phyloP scores from a whole-genome alignment of 2,113 vertebrate genomes.

The Campylomormyrus tamandua region DNA sequence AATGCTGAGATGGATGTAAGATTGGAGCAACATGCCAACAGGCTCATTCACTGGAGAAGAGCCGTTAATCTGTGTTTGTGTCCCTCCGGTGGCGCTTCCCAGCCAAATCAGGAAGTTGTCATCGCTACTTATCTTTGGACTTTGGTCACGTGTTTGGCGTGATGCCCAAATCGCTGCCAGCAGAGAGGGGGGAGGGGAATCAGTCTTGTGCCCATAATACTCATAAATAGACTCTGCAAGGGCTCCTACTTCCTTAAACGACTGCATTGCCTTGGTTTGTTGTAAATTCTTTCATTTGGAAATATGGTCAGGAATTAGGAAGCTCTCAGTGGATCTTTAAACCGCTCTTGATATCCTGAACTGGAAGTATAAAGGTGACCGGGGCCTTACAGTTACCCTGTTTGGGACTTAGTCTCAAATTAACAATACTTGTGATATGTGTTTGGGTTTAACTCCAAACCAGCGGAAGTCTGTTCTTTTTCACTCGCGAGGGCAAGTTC shows the following conservation, averaged over 20 bases:
- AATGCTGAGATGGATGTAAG: conserved; percentile 50
- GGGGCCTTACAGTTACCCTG: neutral
- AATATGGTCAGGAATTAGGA: conserved; percentile 6
- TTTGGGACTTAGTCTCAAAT: neutral
- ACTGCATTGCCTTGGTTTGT: neutral
- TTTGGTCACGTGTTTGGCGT: conserved; percentile 32
- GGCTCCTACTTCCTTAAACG: neutral
- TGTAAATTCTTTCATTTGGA: conserved; percentile 3
- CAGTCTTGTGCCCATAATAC: neutral
- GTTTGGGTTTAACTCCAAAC: neutral
- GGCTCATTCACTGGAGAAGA: neutral
- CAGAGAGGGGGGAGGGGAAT: neutral
- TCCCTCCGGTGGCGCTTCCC: conserved; percentile 52
- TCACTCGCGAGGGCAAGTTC: neutral
- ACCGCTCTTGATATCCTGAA: neutral
- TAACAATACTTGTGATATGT: neutral
- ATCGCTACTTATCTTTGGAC: conserved; percentile 51
- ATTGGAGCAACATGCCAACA: conserved; percentile 6
- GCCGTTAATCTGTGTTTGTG: conserved; percentile 29
- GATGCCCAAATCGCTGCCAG: conserved; percentile 25
- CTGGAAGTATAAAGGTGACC: neutral
- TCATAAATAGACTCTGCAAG: neutral
- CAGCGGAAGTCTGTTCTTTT: neutral
- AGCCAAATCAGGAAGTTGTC: conserved; percentile 51
- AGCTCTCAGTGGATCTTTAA: neutral